phyloP scores from a whole-genome alignment of 2,888 invertebrate species.

The Sthenelais limicola region DNA sequence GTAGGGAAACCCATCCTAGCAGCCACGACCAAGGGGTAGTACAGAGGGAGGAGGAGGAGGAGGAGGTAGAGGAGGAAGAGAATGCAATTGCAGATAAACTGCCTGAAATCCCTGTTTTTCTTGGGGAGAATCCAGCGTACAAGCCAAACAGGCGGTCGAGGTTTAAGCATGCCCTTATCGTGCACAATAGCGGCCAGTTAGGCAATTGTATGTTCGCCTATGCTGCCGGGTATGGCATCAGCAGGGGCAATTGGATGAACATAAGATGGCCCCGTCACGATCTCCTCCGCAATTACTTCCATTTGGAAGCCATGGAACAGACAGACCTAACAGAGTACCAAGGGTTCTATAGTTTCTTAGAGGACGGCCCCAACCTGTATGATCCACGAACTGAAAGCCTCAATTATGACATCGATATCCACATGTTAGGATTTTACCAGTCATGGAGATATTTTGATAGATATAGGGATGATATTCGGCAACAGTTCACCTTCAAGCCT shows the following conservation, averaged over 20 bases:
- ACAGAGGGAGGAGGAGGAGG: too few species aligned
- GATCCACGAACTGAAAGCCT: slow-evolving; percentile 12
- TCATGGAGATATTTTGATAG: slow-evolving; percentile 42
- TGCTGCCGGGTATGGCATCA: slow-evolving; percentile 41
- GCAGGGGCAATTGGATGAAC: not conserved
- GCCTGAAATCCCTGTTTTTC: slow-evolving; percentile 2
- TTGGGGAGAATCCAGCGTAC: not conserved
- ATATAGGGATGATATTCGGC: slow-evolving; percentile 1
- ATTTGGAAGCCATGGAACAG: not conserved
- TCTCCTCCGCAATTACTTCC: slow-evolving; percentile 10
- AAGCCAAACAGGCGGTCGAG: not conserved
- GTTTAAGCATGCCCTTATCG: not conserved
- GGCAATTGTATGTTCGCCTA: slow-evolving; percentile 42
- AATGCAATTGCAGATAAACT: not conserved
- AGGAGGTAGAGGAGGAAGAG: too few species aligned
- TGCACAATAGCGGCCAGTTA: slow-evolving; percentile 1
- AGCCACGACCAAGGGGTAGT: too few species aligned
- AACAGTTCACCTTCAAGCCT: slow-evolving; percentile 34
- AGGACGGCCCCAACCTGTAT: slow-evolving; percentile 19
- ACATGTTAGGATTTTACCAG: slow-evolving; percentile 39
- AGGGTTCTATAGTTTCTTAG: slow-evolving; percentile 5
- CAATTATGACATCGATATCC: slow-evolving; percentile 18
- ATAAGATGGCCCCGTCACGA: slow-evolving; percentile 8
- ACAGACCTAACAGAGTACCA: not conserved
- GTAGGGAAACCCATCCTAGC: too few species aligned